A percentile compares a stretch with the other conserved stretches of the same genome.
Conservation (phyloP, 2,113 vertebrate species). For the Chlorocebus sabaeus region DNA sequence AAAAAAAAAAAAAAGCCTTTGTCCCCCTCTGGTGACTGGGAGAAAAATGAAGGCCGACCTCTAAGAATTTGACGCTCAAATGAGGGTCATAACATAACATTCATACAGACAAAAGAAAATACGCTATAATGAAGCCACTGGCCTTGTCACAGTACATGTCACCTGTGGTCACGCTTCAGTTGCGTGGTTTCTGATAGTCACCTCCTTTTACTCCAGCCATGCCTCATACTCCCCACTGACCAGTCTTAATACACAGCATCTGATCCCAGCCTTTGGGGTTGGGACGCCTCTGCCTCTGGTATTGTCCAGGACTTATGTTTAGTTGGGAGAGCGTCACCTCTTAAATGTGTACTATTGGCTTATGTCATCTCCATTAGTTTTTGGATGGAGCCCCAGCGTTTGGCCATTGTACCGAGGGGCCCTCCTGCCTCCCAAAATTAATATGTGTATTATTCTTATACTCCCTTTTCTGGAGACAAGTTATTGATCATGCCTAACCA, state of each 20-base stretch:
- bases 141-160: background rate
- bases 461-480: background rate
- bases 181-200: background rate
- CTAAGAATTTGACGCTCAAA: background rate
- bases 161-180: background rate
- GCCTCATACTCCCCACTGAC: rapidly evolving
- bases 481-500: background rate
- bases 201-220: background rate
- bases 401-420: background rate
- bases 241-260: background rate
- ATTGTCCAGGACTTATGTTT: background rate
- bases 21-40: too few relatives aligned
- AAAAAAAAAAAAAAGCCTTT: too few relatives aligned
- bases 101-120: background rate
- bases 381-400: background rate
- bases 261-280: background rate
- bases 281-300: background rate
- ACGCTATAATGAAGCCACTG: rapidly evolving
- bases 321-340: rapidly evolving
- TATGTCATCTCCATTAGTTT: background rate
- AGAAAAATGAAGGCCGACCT: background rate
- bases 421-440: background rate
- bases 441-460: background rate
- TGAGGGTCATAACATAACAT: background rate
- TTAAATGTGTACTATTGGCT: rapidly evolving